Evolutionary conservation across 2,888 invertebrate genomes (phyloP).

Genomic region (Doris montereyensis): DNA sequence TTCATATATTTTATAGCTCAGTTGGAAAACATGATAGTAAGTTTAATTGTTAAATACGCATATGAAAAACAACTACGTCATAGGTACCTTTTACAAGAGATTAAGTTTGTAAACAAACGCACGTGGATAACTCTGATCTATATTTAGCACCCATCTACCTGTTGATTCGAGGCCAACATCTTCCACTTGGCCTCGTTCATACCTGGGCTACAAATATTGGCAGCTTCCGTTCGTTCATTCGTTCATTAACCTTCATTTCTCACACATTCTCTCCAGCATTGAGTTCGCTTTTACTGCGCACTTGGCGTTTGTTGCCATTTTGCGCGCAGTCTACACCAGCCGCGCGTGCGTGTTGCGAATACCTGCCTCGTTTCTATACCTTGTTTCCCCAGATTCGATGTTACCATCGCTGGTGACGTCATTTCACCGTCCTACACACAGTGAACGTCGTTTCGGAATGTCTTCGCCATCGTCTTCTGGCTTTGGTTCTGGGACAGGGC

Average conservation of each 20-base stretch:
- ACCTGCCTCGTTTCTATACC: neutral
- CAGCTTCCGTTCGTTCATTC: conserved; percentile 18
- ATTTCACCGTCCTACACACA: conserved; percentile 43
- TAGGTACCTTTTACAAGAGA: too few relatives aligned
- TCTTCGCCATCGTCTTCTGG: conserved; percentile 41
- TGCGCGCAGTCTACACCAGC: neutral
- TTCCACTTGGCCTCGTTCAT: too few relatives aligned
- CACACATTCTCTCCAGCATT: too few relatives aligned
- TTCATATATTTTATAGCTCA: too few relatives aligned
- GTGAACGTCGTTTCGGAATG: conserved; percentile 46
- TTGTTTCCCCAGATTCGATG: conserved; percentile 28
- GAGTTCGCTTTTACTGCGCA: conserved; percentile 21
- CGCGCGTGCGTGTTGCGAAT: neutral
- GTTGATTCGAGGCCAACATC: neutral
- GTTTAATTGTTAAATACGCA: too few relatives aligned
- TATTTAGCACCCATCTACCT: conserved; percentile 12
- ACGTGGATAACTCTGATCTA: conserved; percentile 45
- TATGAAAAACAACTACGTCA: too few relatives aligned
- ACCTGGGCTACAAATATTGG: too few relatives aligned
- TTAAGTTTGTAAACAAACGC: conserved; percentile 47
- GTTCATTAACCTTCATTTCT: neutral
- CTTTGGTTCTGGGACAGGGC: conserved; percentile 21
- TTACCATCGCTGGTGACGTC: conserved; percentile 43
- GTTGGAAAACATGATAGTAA: too few relatives aligned
- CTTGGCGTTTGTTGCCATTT: conserved; percentile 30